Evolutionary conservation across 2,797 vertebrate genomes (phyloP).

Genomic region (Fundulus diaphanus): DNA sequence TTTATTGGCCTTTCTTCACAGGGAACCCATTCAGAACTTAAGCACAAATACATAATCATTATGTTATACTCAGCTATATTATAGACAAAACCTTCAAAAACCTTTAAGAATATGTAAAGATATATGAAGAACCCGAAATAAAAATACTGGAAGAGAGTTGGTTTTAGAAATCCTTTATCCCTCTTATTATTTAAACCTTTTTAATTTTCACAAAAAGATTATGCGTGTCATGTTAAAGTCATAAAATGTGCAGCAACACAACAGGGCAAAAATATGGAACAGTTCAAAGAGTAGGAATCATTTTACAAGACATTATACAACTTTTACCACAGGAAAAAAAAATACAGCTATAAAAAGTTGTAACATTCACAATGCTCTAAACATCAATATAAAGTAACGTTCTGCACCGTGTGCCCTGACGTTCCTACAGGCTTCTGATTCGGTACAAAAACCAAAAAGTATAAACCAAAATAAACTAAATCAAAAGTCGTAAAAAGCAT

Average conservation of each 20-base stretch:
- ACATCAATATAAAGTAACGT: not conserved
- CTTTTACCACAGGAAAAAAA: not conserved
- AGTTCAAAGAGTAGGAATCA: not conserved
- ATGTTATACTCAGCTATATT: no score
- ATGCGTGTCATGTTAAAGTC: not conserved
- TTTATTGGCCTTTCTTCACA: not conserved
- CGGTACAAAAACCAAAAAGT: not conserved
- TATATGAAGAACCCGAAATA: not conserved
- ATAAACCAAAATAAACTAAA: not conserved
- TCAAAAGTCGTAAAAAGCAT: no score
- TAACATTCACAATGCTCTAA: not conserved
- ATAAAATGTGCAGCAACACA: not conserved
- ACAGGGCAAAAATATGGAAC: not conserved
- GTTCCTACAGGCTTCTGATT: not conserved
- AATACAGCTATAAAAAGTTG: not conserved
- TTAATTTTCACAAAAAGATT: not conserved
- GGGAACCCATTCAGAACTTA: not conserved
- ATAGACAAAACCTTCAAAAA: not conserved
- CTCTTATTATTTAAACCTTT: not conserved
- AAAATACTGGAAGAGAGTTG: not conserved
- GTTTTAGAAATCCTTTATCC: not conserved
- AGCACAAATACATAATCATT: not conserved
- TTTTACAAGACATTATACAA: no score
- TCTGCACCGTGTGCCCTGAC: not conserved
- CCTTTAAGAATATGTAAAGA: not conserved